Conservation (phyloP, 2,797 vertebrate species). For the Poliocrania exsul region DNA sequence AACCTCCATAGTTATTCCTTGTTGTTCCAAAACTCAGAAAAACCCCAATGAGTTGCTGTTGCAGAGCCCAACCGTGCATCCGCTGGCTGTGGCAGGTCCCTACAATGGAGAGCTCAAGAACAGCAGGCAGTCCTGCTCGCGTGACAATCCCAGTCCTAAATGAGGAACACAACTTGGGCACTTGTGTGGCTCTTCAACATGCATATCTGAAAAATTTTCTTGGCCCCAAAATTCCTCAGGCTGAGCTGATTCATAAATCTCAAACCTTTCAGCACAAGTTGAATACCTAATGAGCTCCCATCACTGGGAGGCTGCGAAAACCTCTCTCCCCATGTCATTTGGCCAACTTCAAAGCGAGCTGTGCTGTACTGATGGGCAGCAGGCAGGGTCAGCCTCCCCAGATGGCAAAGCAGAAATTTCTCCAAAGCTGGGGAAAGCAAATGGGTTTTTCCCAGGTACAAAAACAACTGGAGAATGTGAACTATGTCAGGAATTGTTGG, state of each 20-base stretch:
- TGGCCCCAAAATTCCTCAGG: not conserved
- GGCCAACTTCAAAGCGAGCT: not conserved
- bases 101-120: rapidly evolving
- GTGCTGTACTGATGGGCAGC: not conserved
- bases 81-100: not conserved
- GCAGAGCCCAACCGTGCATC: rapidly evolving
- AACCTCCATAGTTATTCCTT: not conserved
- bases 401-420: not conserved
- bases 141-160: not conserved
- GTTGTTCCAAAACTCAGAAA: not conserved
- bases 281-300: not conserved
- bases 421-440: not conserved
- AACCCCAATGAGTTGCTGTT: not conserved
- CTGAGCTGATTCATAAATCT: not conserved
- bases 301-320: not conserved
- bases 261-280: not conserved
- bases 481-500: not conserved
- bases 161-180: not conserved
- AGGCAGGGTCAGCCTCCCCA: rapidly evolving
- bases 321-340: not conserved
- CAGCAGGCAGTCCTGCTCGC: not conserved
- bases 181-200: not conserved
- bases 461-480: not conserved
- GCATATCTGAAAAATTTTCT: not conserved
- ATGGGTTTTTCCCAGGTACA: not conserved